phyloP scores from a whole-genome alignment of 2,888 invertebrate genomes.

The Rapana venosa region DNA sequence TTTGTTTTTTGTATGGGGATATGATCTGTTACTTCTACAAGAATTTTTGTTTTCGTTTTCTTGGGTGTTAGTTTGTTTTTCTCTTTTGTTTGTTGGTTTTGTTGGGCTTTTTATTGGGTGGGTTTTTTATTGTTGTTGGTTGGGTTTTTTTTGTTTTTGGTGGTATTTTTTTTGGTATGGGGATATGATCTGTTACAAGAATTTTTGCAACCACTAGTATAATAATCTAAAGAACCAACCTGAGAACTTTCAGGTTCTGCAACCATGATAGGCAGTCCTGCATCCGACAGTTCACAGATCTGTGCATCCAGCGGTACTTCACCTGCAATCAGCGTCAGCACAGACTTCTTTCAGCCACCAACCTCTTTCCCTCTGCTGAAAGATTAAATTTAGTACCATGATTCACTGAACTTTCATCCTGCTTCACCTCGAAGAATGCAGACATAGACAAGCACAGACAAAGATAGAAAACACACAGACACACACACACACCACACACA shows the following conservation, averaged over 20 bases:
- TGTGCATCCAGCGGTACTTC: slow-evolving; percentile 86
- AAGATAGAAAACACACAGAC: not conserved
- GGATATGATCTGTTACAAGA: not conserved
- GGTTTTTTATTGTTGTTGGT: too few relatives aligned
- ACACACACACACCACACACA: not conserved
- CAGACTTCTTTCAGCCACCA: not conserved
- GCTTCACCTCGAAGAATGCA: too few relatives aligned
- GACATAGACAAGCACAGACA: not conserved
- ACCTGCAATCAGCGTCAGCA: slow-evolving; percentile 74
- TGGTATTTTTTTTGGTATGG: too few relatives aligned
- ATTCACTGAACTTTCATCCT: not conserved
- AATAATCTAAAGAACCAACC: slow-evolving; percentile 51
- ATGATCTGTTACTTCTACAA: too few relatives aligned
- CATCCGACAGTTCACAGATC: slow-evolving; percentile 86
- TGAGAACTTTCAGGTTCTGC: slow-evolving; percentile 81
- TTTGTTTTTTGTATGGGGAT: too few relatives aligned
- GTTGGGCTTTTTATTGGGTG: too few relatives aligned
- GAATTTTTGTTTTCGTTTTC: too few relatives aligned
- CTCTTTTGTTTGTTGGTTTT: too few relatives aligned
- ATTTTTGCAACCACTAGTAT: slow-evolving; percentile 20
- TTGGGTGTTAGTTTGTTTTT: too few relatives aligned
- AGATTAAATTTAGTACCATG: not conserved
- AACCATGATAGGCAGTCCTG: slow-evolving; percentile 87
- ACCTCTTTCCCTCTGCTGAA: too few relatives aligned
- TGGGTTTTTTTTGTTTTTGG: too few relatives aligned